Conservation (phyloP, 2,797 vertebrate genomes). For the Manis pentadactyla region DNA sequence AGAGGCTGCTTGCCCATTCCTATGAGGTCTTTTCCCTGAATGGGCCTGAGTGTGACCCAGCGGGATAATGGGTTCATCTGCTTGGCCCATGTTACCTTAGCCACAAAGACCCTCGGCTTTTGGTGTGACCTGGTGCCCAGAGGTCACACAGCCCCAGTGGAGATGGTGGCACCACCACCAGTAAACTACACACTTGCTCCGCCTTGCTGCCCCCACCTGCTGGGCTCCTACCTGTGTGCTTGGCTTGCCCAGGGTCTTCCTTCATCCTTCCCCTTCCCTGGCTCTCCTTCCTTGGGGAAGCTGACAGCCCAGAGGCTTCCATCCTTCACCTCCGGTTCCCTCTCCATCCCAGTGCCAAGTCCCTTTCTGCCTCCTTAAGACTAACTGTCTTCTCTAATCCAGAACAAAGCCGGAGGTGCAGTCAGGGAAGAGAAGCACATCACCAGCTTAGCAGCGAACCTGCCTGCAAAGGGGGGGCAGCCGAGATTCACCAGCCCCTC, state of each 20-base stretch:
- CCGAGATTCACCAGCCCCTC: slow-evolving; percentile 85
- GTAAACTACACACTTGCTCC: slow-evolving; percentile 70
- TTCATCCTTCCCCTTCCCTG: slow-evolving; percentile 75
- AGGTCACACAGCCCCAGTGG: not conserved
- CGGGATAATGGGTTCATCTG: slow-evolving; percentile 54
- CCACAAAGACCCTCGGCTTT: slow-evolving; percentile 56
- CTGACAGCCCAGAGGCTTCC: slow-evolving; percentile 75
- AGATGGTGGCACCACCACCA: not conserved
- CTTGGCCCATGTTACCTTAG: slow-evolving; percentile 69
- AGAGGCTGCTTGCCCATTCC: slow-evolving; percentile 85
- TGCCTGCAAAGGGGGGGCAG: slow-evolving; percentile 83
- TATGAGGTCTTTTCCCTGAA: slow-evolving; percentile 79
- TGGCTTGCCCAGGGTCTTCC: slow-evolving; percentile 81
- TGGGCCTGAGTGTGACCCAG: not conserved
- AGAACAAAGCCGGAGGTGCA: slow-evolving; percentile 88
- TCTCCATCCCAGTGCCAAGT: slow-evolving; percentile 66
- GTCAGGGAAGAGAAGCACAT: slow-evolving; percentile 86
- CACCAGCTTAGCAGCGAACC: slow-evolving; percentile 84
- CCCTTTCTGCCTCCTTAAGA: slow-evolving; percentile 80
- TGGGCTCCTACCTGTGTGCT: slow-evolving; percentile 84
- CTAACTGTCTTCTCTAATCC: slow-evolving; percentile 89
- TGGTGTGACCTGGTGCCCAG: slow-evolving; percentile 18
- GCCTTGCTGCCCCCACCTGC: slow-evolving; percentile 77
- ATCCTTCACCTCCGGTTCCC: slow-evolving; percentile 67
- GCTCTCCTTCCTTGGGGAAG: slow-evolving; percentile 78